These are phyloP conservation scores for Pseudopleuronectes americanus DNA, from an alignment of 2,797 vertebrate species.

Conservation along the genomic window DNA sequence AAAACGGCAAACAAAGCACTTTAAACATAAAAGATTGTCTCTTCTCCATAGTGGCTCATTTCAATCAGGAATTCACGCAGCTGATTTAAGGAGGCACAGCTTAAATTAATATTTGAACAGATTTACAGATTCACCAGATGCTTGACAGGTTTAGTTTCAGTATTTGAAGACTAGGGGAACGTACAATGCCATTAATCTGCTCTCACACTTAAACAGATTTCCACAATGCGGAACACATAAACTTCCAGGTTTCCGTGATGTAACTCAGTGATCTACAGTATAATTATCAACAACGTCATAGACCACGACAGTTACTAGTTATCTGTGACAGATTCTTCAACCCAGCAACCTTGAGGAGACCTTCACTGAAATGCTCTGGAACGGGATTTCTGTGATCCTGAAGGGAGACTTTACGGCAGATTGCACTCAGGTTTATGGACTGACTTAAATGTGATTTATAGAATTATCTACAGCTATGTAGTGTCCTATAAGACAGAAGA, in stretches of 20 bases:
- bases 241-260: neutral
- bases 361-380: conserved; percentile 36
- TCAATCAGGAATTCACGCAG: conserved; percentile 16
- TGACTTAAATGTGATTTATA: conserved; percentile 48
- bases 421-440: conserved; percentile 42
- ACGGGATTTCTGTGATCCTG: conserved; percentile 37
- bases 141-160: neutral
- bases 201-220: neutral
- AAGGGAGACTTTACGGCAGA: conserved; percentile 31
- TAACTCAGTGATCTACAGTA: neutral
- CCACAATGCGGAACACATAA: neutral
- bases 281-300: conserved; percentile 18
- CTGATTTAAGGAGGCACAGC: conserved; percentile 6
- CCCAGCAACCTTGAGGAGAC: conserved; percentile 38
- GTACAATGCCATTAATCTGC: conserved; percentile 6
- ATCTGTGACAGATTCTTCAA: conserved; percentile 10
- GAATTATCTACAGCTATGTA: conserved; percentile 26
- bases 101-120: conserved; percentile 23
- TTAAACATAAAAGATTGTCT: conserved; percentile 11
- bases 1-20: conserved; percentile 30
- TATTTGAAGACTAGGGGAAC: neutral
- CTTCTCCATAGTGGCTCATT: conserved; percentile 5
- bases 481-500: conserved; percentile 17
- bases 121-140: neutral
- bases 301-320: conserved; percentile 16